Base-by-base conservation (phyloP, 2,113 vertebrate species). In the Daphoenositta chrysoptera region DNA sequence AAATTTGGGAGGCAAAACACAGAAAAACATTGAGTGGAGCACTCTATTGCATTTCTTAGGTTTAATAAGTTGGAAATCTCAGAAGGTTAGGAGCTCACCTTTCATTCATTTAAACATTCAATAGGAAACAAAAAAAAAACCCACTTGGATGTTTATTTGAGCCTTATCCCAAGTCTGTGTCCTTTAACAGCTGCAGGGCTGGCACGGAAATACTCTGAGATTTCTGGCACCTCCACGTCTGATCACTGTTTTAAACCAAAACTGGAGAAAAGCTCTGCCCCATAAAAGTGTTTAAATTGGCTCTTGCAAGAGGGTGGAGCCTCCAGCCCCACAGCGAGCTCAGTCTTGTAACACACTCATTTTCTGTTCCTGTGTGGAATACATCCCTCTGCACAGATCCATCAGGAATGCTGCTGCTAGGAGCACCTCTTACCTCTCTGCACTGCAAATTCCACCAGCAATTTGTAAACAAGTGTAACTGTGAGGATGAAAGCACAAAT, bases 21-120 rank as follows among this genome's bases (percentile, higher is more conserved):
- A 31, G 19, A 51, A 56, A 73, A 88, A 35, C 68, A 53, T 10
- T 7, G 24, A 89, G 39, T 37, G 56, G 51, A 42, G 15, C 4
- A 5, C 42, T 63, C 71, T 24, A 13, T 11, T 70, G 84, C 64
- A 37, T 90, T 90, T 90, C 94, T 93, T 86, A 33, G 21, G 17
- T 64, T 94, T 90, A 90, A 53, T 76, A 86, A 76, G 35, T 24
- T 80, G 83, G 45, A 90, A 88, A 87, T 37, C 48, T 64, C 63
- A 24, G 50, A 92, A 73, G 75, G 57, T 78, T 93, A 53, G 51
- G 56, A 93, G 83, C 90, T 96, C 92, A 42, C 51, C 61, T 95
- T 95, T 94, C 90, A 94, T 95, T 96, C 93, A 95, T 92, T 92
- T 89, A 72, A 94, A 56, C 48, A 79, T 91, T 88, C 50, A 80